These are phyloP conservation scores for Drosophila sordidapex DNA, from an alignment of 2,888 invertebrate genomes.

Conservation along the genomic window DNA sequence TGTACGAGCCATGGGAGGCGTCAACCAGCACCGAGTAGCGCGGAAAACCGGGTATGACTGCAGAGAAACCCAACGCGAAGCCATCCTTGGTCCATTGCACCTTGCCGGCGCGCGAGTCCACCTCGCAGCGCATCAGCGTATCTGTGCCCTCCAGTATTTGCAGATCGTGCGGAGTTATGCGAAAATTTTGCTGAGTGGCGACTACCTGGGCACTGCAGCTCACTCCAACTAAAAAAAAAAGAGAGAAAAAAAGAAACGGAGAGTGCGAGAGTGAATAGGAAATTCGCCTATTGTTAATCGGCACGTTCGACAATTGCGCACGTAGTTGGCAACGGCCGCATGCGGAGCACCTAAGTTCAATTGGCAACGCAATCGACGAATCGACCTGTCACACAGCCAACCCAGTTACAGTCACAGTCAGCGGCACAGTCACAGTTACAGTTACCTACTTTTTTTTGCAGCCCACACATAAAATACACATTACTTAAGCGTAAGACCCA, in stretches of 20 bases:
- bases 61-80: slow-evolving; percentile 92
- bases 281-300: slow-evolving; percentile 71
- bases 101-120: slow-evolving; percentile 92
- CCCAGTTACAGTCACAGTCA: slow-evolving; percentile 16
- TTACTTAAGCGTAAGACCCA: slow-evolving; percentile 77
- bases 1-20: slow-evolving; percentile 92
- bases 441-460: slow-evolving; percentile 66
- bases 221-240: slow-evolving; percentile 19
- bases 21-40: slow-evolving; percentile 95
- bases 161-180: slow-evolving; percentile 90
- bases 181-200: slow-evolving; percentile 89
- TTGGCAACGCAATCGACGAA: slow-evolving; percentile 59
- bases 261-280: slow-evolving; percentile 15
- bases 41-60: slow-evolving; percentile 92
- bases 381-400: slow-evolving; percentile 44
- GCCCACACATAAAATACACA: slow-evolving; percentile 80
- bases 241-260: neutral
- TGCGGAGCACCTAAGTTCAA: slow-evolving; percentile 57
- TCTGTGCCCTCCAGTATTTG: slow-evolving; percentile 93
- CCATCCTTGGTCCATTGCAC: slow-evolving; percentile 99
- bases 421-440: slow-evolving; percentile 34
- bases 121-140: slow-evolving; percentile 93
- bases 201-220: slow-evolving; percentile 31
- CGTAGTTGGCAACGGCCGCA: slow-evolving; percentile 63
- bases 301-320: slow-evolving; percentile 77